Base-by-base conservation (phyloP, 2,888 invertebrate species). In the Tupiocoris notatus region DNA sequence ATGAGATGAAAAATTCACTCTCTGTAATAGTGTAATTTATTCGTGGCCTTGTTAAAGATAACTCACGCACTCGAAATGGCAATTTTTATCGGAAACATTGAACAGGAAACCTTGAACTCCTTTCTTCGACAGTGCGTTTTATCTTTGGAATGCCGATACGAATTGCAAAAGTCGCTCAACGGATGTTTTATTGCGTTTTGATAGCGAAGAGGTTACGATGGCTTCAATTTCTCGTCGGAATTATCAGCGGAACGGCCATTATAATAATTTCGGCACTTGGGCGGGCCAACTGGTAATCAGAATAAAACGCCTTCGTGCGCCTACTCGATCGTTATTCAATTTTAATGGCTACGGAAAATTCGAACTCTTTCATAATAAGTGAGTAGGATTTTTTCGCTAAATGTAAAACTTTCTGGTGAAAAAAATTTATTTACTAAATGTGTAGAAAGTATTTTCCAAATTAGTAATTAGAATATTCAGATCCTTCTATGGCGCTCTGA, bases 221-320 rank as follows among this genome's bases (percentile, higher is more conserved):
- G n/a, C n/a, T n/a, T n/a, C n/a, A n/a, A n/a, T n/a, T 7, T 17
- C 63, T 22, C 23, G 23, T 22, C 12, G n/a, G n/a, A n/a, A 24
- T 24, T 63, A 23, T 17, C 3, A 16, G 25, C 25, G 25, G 23
- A 7, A n/a, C 63, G 63, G 63, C 65, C 65, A 65, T 65, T 39
- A 39, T 18, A 25, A 65, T 65, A 65, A 65, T 65, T 65, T 65
- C 39, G 65, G 65, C 18, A 25, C 16, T n/a, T 17, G 20, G 39
- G 9, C 39, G 39, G 65, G 9, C 65, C 65, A 65, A 65, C 39
- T 39, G 65, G 18, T 39, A 17, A 1, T 39, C 39, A 39, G 12
- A 39, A 39, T 39, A 39, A 39, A 39, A 3, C 6, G 39, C 39
- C 39, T 39, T 12, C 39, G 6, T 39, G 3, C 39, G 39, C 39